Base-by-base conservation (phyloP, 2,888 invertebrate species). In the Elysia crispata region DNA sequence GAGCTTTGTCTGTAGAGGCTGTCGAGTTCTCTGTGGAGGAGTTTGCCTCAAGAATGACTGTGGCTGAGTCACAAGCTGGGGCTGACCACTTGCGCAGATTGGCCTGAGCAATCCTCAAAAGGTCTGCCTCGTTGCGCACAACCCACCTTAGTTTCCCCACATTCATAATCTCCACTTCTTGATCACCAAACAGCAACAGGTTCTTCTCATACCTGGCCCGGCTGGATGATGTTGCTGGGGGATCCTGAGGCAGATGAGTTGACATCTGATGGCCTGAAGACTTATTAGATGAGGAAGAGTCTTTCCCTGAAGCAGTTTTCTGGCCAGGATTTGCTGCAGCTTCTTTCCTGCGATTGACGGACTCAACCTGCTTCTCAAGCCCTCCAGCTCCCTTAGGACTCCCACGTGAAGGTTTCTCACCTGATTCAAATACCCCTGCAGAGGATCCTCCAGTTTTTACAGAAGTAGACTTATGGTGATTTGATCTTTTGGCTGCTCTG, bases 61-160 rank as follows among this genome's bases (percentile, higher is more conserved):
- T 80, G 50, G 75, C 80, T 13, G 76, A 76, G 33, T 80, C 80
- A 60, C 80, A 80, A 6, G 57, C 76, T 28, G 75, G 75, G 23
- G 62, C 76, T 23, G 28, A 62, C 41, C 41, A 41, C 28, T 79
- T 79, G 18, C 69, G 75, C 50, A 80, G 50, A 31, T 76, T 80
- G 50, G 80, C 62, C 76, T 80, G 80, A 20, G 80, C 80, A 23
- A 80, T 80, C 23, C 80, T 49, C 31, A 80, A 49, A 23, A 90
- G 76, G 73, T 90, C 88, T 54, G 84, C 82, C 74, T 90, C 90
- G 83, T 90, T 88, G 72, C 89, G 83, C 8, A 89, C 87, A 76
- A 90, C 88, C 89, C 89, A 90, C 57, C 87, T 86, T 70, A 89
- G 87, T 77, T 88, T 88, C 15, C 87, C 90, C 0, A 90, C 90